Conservation (phyloP, 2,888 invertebrate genomes). For the Drosophila sordidapex region DNA sequence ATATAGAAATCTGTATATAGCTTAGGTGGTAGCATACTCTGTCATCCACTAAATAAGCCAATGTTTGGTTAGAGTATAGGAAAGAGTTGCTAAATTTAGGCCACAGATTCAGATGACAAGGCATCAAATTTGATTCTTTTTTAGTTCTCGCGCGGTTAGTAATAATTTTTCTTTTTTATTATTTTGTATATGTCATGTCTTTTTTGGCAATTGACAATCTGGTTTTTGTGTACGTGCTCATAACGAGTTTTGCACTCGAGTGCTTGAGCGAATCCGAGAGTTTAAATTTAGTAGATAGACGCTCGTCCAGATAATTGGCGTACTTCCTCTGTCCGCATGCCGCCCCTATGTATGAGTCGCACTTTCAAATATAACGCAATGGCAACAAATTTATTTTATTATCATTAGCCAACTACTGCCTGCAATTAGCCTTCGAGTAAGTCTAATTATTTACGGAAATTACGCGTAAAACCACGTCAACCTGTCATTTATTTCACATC, state of each 20-base stretch:
- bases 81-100: slow-evolving; percentile 36
- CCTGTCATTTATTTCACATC: slow-evolving; percentile 73
- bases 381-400: slow-evolving; percentile 21
- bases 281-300: slow-evolving; percentile 24
- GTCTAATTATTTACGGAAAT: slow-evolving; percentile 77
- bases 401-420: slow-evolving; percentile 47
- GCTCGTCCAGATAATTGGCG: slow-evolving; percentile 47
- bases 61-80: slow-evolving; percentile 6
- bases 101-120: slow-evolving; percentile 39
- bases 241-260: slow-evolving; percentile 37
- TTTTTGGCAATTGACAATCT: slow-evolving; percentile 39
- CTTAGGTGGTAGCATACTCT: background rate
- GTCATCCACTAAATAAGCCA: background rate
- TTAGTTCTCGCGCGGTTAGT: slow-evolving; percentile 7
- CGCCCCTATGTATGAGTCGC: slow-evolving; percentile 26
- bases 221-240: slow-evolving; percentile 52
- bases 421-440: slow-evolving; percentile 38
- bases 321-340: slow-evolving; percentile 38
- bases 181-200: background rate
- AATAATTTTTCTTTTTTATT: slow-evolving; percentile 14
- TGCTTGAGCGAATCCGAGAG: slow-evolving; percentile 3
- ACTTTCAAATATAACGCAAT: slow-evolving; percentile 32
- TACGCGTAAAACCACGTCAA: slow-evolving; percentile 77
- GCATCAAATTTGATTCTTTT: slow-evolving; percentile 34
- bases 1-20: background rate